These are phyloP conservation scores for Indicator maculatus DNA, from an alignment of 2,113 vertebrate species.

Conservation along the genomic window DNA sequence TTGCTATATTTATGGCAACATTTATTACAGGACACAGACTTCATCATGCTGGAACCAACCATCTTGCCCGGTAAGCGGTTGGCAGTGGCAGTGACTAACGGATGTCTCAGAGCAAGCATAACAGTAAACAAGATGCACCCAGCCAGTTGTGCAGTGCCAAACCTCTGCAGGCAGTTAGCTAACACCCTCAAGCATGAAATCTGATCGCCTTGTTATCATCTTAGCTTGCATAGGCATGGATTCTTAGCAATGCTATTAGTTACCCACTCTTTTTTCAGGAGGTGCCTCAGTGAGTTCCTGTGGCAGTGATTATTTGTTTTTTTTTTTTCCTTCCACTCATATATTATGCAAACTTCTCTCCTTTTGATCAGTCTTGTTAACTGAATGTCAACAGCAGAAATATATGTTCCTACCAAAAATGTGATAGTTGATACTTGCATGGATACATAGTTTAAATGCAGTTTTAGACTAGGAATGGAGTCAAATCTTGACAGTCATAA, in stretches of 20 bases:
- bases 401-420: background rate
- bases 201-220: slow-evolving; percentile 68
- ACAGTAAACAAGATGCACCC: slow-evolving; percentile 66
- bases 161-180: slow-evolving; percentile 58
- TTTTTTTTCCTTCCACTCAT: background rate
- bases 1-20: slow-evolving; percentile 51
- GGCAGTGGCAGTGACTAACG: slow-evolving; percentile 52
- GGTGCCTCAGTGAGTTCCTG: background rate
- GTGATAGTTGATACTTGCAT: background rate
- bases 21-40: slow-evolving; percentile 58
- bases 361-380: background rate
- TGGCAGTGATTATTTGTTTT: background rate
- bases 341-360: slow-evolving; percentile 8
- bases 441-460: background rate
- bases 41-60: slow-evolving; percentile 55
- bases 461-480: background rate
- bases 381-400: background rate
- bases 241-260: slow-evolving; percentile 43
- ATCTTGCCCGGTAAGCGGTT: slow-evolving; percentile 47
- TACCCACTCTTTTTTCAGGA: slow-evolving; percentile 16
- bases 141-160: slow-evolving; percentile 54
- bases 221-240: slow-evolving; percentile 45
- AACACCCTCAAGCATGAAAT: slow-evolving; percentile 63
- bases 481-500: background rate
- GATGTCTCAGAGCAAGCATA: slow-evolving; percentile 61